Evolutionary conservation across 1,140 invertebrate species (phyloP).

Genomic region (Episyrphus balteatus): DNA sequence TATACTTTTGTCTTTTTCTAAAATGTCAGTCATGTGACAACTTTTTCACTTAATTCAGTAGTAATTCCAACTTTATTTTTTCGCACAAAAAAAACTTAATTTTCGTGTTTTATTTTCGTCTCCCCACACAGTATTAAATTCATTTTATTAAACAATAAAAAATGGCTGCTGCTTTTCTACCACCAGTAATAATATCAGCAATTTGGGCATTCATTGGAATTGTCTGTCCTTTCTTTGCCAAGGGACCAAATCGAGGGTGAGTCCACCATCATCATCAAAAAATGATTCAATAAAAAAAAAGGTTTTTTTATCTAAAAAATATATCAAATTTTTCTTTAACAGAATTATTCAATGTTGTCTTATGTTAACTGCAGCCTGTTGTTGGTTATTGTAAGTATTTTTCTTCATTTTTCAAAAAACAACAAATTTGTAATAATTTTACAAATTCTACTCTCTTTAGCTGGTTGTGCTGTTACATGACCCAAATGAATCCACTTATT

Average conservation of each 20-base stretch:
- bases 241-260: conserved; percentile 69
- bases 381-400: conserved; percentile 63
- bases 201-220: conserved; percentile 77
- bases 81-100: no score
- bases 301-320: not conserved
- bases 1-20: no score
- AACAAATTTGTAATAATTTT: not conserved
- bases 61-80: no score
- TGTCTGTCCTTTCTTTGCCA: conserved; percentile 72
- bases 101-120: no score
- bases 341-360: conserved; percentile 75
- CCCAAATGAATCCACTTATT: conserved; percentile 89
- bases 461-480: conserved; percentile 88
- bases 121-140: conserved; percentile 13
- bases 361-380: conserved; percentile 75
- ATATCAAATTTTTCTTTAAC: conserved; percentile 3
- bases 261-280: conserved; percentile 4
- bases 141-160: conserved; percentile 14
- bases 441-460: conserved; percentile 16
- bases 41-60: no score
- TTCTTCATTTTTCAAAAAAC: not conserved
- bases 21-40: no score
- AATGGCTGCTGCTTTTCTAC: conserved; percentile 66
- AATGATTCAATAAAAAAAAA: not conserved
- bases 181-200: conserved; percentile 64